A percentile compares a stretch with the other conserved stretches of the same genome.
Conservation (phyloP, 2,888 invertebrate genomes). For the Cataglyphis rosenhaueri region DNA sequence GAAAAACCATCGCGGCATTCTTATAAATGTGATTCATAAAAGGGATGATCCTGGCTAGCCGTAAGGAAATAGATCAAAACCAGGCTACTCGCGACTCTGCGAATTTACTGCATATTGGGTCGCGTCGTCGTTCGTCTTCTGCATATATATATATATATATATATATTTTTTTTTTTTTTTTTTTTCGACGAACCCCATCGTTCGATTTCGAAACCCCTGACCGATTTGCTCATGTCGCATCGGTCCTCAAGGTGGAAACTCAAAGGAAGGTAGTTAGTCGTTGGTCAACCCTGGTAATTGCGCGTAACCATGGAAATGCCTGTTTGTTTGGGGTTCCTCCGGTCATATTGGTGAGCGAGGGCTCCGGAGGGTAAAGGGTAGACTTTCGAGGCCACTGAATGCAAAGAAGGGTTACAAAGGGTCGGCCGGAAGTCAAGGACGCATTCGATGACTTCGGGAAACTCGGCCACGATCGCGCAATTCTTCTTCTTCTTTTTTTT, state of each 20-base stretch:
- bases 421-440: constrained; percentile 81
- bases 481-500: background rate
- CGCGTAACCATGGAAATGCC: constrained; percentile 83
- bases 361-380: constrained; percentile 72
- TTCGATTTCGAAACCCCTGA: constrained; percentile 72
- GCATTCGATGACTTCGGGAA: constrained; percentile 74
- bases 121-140: constrained; percentile 37
- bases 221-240: constrained; percentile 72
- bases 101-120: constrained; percentile 80
- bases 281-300: constrained; percentile 81
- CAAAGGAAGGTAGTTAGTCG: constrained; percentile 78
- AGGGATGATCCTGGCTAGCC: constrained; percentile 57
- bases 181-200: constrained; percentile 57
- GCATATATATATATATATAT: background rate
- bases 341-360: constrained; percentile 68
- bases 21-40: constrained; percentile 75
- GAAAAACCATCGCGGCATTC: constrained; percentile 24
- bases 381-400: constrained; percentile 77
- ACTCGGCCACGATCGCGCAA: constrained; percentile 68
- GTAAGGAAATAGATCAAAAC: constrained; percentile 74
- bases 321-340: constrained; percentile 81
- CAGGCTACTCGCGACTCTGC: constrained; percentile 67
- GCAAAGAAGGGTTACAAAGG: constrained; percentile 81
- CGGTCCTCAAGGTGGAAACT: constrained; percentile 78
- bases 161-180: constrained; percentile 17